A percentile compares a stretch with the other conserved stretches of the same genome.
These are phyloP conservation scores for Caprella mutica DNA, from an alignment of 2,888 invertebrate genomes.

Conservation along the genomic window DNA sequence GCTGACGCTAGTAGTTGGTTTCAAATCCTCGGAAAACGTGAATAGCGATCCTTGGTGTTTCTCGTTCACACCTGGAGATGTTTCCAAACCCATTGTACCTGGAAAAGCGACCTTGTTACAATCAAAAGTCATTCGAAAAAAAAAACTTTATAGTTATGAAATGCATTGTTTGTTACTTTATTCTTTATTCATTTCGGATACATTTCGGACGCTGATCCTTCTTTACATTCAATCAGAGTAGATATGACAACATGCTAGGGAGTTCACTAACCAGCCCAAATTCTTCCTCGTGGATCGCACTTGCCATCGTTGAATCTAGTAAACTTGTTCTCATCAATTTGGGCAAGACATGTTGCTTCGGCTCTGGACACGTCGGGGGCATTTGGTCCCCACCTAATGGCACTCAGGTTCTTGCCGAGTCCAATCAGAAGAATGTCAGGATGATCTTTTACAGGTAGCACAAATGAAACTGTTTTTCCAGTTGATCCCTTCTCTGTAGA, in stretches of 20 bases:
- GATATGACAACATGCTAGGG: too few species aligned
- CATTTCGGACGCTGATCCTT: too few species aligned
- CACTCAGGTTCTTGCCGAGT: slow-evolving; percentile 48
- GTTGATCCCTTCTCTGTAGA: neutral
- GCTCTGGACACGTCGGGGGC: slow-evolving; percentile 40
- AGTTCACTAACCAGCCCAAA: slow-evolving; percentile 70
- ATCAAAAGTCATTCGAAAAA: too few species aligned
- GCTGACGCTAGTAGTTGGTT: neutral
- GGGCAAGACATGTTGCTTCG: slow-evolving; percentile 44
- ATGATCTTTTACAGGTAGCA: slow-evolving; percentile 53
- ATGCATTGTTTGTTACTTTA: too few species aligned
- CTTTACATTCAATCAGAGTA: too few species aligned
- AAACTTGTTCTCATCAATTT: slow-evolving; percentile 47
- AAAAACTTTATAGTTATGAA: too few species aligned
- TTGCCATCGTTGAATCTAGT: slow-evolving; percentile 64
- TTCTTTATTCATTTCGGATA: too few species aligned
- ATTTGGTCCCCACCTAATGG: slow-evolving; percentile 55
- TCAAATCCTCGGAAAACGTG: neutral
- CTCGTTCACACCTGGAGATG: slow-evolving; percentile 1
- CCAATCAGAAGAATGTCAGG: slow-evolving; percentile 53
- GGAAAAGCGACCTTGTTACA: neutral
- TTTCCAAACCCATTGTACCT: slow-evolving; percentile 10
- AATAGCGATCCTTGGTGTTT: slow-evolving; percentile 3
- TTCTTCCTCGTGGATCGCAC: slow-evolving; percentile 58
- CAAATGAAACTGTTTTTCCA: slow-evolving; percentile 40